Conservation (phyloP, 1,140 invertebrate species). For the Lycorma delicatula region DNA sequence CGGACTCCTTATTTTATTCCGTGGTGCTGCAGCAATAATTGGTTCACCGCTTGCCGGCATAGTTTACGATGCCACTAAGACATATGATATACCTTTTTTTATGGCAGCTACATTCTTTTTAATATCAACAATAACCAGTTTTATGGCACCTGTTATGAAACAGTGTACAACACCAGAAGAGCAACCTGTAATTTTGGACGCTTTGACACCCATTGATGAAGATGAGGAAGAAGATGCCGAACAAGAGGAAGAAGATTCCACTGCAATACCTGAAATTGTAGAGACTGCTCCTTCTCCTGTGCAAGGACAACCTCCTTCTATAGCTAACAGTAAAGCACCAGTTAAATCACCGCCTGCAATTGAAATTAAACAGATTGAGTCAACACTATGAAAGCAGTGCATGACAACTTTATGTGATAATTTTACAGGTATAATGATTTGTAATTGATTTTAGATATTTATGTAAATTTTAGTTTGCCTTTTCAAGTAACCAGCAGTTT, state of each 20-base stretch:
- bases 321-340: too few relatives aligned
- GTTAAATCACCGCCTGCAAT: conserved; percentile 31
- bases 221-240: conserved; percentile 62
- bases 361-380: conserved; percentile 55
- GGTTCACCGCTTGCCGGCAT: conserved; percentile 72
- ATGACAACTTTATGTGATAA: too few relatives aligned
- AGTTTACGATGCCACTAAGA: conserved; percentile 75
- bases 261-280: conserved; percentile 49
- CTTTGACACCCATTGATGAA: conserved; percentile 66
- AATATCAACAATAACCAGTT: conserved; percentile 72
- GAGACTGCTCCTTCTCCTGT: conserved; percentile 52
- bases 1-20: conserved; percentile 86
- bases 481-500: too few relatives aligned
- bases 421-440: too few relatives aligned
- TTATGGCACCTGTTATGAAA: conserved; percentile 67
- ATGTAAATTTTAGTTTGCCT: too few relatives aligned
- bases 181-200: conserved; percentile 52
- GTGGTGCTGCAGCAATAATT: conserved; percentile 82
- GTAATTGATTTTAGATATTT: too few relatives aligned
- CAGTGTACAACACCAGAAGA: conserved; percentile 32
- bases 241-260: conserved; percentile 56
- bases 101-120: conserved; percentile 83
- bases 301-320: conserved; percentile 20
- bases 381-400: conserved; percentile 49
- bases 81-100: conserved; percentile 82